phyloP scores from a whole-genome alignment of 2,888 invertebrate species.

The Oscheius myriophilus region DNA sequence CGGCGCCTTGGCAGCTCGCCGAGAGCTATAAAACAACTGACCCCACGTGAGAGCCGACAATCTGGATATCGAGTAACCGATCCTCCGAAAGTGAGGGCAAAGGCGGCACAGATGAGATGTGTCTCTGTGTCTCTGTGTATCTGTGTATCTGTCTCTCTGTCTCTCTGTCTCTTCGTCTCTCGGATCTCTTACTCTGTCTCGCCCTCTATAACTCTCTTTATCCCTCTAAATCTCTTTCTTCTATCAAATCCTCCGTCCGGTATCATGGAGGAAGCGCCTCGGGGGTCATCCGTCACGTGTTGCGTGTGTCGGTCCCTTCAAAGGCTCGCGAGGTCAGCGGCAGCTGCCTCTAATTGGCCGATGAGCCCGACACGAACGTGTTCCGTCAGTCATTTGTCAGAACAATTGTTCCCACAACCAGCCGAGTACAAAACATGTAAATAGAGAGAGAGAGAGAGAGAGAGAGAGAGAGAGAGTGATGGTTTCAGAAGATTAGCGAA shows the following conservation, averaged over 20 bases:
- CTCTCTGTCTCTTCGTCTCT: no score
- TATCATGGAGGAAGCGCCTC: background rate
- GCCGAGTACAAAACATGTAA: no score
- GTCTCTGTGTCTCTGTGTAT: no score
- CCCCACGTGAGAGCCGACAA: conserved; percentile 17
- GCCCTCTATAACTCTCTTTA: no score
- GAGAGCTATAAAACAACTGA: conserved; percentile 31
- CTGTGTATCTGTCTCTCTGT: no score
- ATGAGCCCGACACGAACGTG: conserved; percentile 21
- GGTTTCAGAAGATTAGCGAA: no score
- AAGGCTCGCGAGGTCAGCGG: conserved; percentile 19
- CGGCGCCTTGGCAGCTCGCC: conserved; percentile 22
- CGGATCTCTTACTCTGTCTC: no score
- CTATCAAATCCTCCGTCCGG: background rate
- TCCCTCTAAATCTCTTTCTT: no score
- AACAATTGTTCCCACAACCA: conserved; percentile 13
- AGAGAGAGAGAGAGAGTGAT: no score
- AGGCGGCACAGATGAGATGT: background rate
- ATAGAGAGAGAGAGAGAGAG: no score
- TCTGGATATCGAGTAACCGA: conserved; percentile 10
- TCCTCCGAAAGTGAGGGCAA: conserved; percentile 9
- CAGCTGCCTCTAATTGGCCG: conserved; percentile 7
- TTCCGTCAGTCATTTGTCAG: conserved; percentile 8
- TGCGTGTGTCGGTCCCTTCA: conserved; percentile 21
- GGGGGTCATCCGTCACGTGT: background rate